phyloP scores from a whole-genome alignment of 2,888 invertebrate species.

The Pemphredon lugubris region DNA sequence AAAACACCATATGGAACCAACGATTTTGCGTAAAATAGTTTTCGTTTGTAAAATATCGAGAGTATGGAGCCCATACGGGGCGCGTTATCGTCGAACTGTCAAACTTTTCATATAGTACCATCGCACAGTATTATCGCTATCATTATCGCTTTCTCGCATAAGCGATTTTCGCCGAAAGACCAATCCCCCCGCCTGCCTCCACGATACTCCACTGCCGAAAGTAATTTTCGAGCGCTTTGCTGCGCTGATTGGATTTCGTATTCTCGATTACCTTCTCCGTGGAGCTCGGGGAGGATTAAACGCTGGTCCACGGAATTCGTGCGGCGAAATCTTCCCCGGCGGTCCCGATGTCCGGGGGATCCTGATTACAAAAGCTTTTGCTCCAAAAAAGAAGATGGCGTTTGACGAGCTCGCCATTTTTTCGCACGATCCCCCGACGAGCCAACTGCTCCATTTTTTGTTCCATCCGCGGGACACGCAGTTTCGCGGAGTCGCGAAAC shows the following conservation, averaged over 20 bases:
- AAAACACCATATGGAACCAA: too few species aligned
- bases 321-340: conserved; percentile 14
- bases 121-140: too few species aligned
- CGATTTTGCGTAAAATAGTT: too few species aligned
- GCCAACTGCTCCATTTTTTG: background rate
- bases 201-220: conserved; percentile 24
- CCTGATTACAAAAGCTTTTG: background rate
- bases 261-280: conserved; percentile 43
- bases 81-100: too few species aligned
- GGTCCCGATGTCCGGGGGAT: background rate
- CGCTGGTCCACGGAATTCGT: conserved; percentile 24
- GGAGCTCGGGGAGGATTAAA: conserved; percentile 21
- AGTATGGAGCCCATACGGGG: too few species aligned
- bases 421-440: background rate
- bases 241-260: conserved; percentile 45
- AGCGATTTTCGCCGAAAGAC: background rate
- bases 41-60: too few species aligned
- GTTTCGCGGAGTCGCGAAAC: background rate
- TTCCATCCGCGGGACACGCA: conserved; percentile 5
- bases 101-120: too few species aligned
- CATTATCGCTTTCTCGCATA: background rate
- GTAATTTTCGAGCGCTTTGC: conserved; percentile 46
- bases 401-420: background rate
- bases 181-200: background rate
- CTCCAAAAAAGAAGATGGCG: background rate